These are phyloP conservation scores for Drosophila incognita DNA, from an alignment of 2,888 invertebrate species.

Conservation along the genomic window DNA sequence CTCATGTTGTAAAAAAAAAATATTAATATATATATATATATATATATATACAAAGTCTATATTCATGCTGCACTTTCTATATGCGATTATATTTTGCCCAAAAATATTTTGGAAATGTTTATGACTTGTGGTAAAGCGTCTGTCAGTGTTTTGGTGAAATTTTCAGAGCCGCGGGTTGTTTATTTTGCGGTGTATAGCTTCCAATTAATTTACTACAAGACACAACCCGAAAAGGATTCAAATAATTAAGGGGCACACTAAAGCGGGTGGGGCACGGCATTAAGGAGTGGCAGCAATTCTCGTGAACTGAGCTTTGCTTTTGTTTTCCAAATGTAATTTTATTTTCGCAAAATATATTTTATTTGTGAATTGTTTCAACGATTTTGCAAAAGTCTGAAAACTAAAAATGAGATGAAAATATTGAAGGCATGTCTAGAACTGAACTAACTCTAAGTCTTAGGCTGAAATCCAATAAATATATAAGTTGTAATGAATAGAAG, in stretches of 20 bases:
- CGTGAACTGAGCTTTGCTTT: neutral
- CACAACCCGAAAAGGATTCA: neutral
- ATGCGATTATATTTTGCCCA: conserved; percentile 16
- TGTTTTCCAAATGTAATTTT: neutral
- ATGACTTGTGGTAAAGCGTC: conserved; percentile 64
- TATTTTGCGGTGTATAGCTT: conserved; percentile 28
- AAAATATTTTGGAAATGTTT: conserved; percentile 58
- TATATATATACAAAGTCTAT: conserved; percentile 22
- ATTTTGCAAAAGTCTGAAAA: neutral
- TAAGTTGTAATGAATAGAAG: neutral
- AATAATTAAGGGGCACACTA: neutral
- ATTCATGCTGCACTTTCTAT: conserved; percentile 42
- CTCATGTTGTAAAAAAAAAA: conserved; percentile 43
- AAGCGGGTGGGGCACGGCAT: neutral
- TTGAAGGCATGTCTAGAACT: neutral
- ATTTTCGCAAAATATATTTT: neutral
- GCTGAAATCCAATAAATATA: neutral
- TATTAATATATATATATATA: conserved; percentile 51
- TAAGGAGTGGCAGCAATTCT: neutral
- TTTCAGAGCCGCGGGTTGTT: conserved; percentile 45
- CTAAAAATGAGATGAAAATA: neutral
- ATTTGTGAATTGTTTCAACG: neutral
- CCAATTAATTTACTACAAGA: conserved; percentile 51
- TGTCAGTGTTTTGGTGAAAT: conserved; percentile 56
- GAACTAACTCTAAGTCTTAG: neutral